These are phyloP conservation scores for Dryobates pubescens DNA, from an alignment of 2,797 vertebrate genomes.

Conservation along the genomic window DNA sequence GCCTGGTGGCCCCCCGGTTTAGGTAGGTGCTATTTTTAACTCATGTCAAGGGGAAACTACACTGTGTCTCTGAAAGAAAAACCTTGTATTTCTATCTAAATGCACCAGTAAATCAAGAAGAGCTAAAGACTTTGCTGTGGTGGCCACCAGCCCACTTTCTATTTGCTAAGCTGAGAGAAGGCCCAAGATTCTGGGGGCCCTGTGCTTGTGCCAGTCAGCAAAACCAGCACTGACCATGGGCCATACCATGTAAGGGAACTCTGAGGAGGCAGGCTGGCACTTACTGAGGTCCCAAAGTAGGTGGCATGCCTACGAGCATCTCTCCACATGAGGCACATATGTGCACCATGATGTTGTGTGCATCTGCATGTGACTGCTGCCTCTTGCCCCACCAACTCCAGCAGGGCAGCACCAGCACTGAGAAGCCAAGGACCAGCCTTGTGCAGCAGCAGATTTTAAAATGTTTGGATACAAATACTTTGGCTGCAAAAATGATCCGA, in stretches of 20 bases:
- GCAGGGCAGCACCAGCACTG: not conserved
- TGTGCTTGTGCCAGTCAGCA: not conserved
- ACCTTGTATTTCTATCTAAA: not conserved
- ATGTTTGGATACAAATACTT: not conserved
- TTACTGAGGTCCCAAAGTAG: not conserved
- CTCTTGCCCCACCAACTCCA: not conserved
- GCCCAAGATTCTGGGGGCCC: not conserved
- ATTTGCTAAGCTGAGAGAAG: not conserved
- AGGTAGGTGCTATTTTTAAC: not conserved
- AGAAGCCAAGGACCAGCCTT: not conserved
- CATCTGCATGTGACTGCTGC: not conserved
- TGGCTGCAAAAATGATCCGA: too few species aligned
- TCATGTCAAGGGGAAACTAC: slow-evolving; percentile 16
- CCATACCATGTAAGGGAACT: not conserved
- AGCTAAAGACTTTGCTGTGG: not conserved
- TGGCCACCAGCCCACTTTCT: rapidly evolving
- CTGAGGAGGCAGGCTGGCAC: not conserved
- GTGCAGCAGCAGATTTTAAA: not conserved
- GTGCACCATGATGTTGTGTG: rapidly evolving
- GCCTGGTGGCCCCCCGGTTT: too few species aligned
- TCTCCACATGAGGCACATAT: rapidly evolving
- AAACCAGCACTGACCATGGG: not conserved
- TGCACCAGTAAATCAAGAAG: slow-evolving; percentile 24
- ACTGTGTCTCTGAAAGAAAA: not conserved
- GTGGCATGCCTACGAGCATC: not conserved